Percentiles rank a stretch among this genome's conserved stretches.
Evolutionary conservation across 2,888 invertebrate genomes (phyloP).

Genomic region (Metalampra italica): DNA sequence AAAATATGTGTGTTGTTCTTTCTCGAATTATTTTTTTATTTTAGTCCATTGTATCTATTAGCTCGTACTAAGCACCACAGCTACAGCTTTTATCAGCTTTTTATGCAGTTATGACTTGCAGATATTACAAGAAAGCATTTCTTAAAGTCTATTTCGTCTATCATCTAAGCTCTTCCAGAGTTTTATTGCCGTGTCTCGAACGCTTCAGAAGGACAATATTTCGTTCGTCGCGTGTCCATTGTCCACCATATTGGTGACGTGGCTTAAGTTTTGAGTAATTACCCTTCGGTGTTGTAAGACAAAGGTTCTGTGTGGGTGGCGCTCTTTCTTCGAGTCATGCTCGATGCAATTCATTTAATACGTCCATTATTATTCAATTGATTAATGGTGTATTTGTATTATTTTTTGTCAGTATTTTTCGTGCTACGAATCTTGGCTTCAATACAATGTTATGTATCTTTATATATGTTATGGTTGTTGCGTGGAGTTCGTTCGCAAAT

Average conservation of each 20-base stretch:
- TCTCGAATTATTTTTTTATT: too few relatives aligned
- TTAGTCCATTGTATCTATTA: too few relatives aligned
- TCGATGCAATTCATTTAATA: not conserved
- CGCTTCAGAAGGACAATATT: constrained; percentile 14
- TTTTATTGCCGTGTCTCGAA: not conserved
- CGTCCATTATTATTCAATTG: not conserved
- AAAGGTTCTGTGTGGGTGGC: constrained; percentile 1
- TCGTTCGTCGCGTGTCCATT: constrained; percentile 42
- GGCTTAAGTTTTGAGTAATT: constrained; percentile 52
- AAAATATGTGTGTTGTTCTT: too few relatives aligned
- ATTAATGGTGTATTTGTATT: not conserved
- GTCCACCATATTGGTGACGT: constrained; percentile 48
- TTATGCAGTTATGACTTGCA: too few relatives aligned
- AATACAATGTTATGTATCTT: too few relatives aligned
- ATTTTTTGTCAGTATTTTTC: not conserved
- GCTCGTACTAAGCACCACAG: too few relatives aligned
- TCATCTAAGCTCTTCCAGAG: constrained; percentile 1
- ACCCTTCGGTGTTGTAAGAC: constrained; percentile 32
- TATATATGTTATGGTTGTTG: too few relatives aligned
- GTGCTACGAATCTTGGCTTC: not conserved
- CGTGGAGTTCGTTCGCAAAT: too few relatives aligned
- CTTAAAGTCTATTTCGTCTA: too few relatives aligned
- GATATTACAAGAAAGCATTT: too few relatives aligned
- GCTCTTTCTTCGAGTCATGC: not conserved
- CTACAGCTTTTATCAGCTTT: too few relatives aligned